Percentiles rank a stretch among this genome's conserved stretches.
phyloP scores from a whole-genome alignment of 2,113 vertebrate species.

The Tor tambroides region DNA sequence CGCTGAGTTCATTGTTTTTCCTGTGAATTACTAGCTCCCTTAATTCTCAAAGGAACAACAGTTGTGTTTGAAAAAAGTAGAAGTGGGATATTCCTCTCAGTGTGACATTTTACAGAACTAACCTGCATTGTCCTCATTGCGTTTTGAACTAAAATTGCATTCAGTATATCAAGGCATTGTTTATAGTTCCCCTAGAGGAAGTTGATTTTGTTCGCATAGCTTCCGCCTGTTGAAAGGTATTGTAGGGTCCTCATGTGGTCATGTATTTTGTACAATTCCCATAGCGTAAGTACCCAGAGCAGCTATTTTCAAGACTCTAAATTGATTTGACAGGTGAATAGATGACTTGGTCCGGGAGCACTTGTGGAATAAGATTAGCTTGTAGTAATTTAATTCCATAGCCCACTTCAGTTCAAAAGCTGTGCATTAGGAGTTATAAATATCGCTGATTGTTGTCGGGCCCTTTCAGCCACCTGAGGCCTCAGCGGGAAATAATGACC shows the following conservation, averaged over 20 bases:
- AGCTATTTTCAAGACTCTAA: constrained; percentile 20
- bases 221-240: constrained; percentile 11
- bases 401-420: constrained; percentile 30
- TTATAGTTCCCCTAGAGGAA: constrained; percentile 39
- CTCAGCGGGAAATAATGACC: constrained; percentile 23
- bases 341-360: constrained; percentile 10
- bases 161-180: constrained; percentile 34
- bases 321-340: constrained; percentile 50
- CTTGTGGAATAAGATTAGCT: constrained; percentile 35
- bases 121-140: constrained; percentile 26
- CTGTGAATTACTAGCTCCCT: constrained; percentile 21
- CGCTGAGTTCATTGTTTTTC: constrained; percentile 38
- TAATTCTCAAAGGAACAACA: constrained; percentile 18
- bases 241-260: background rate
- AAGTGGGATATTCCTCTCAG: constrained; percentile 19
- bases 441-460: constrained; percentile 31
- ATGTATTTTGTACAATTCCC: constrained; percentile 14
- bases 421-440: constrained; percentile 37
- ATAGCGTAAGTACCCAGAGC: background rate
- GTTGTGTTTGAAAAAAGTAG: constrained; percentile 12
- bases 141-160: constrained; percentile 10
- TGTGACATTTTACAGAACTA: constrained; percentile 24
- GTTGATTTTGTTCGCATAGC: constrained; percentile 16
- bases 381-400: constrained; percentile 34
- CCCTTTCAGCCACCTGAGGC: constrained; percentile 33